Conservation (phyloP, 2,888 invertebrate genomes). For the Rutpela maculata region DNA sequence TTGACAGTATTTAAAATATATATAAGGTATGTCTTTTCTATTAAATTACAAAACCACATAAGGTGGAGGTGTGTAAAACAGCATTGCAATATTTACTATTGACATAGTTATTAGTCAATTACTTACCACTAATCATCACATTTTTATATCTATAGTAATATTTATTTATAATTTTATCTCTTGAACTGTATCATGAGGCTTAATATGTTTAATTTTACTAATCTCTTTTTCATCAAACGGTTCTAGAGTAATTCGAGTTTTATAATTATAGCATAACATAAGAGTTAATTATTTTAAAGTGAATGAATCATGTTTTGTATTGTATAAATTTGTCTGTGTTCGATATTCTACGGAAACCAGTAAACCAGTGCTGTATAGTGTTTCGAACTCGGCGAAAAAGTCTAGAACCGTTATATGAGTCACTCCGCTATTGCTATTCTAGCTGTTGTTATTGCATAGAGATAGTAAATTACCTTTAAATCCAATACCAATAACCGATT, state of each 20-base stretch:
- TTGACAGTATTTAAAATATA: too few relatives aligned
- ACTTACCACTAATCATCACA: neutral
- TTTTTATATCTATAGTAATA: neutral
- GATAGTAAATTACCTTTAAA: neutral
- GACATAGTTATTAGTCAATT: neutral
- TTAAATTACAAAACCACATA: too few relatives aligned
- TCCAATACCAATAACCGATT: neutral
- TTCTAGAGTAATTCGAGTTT: neutral
- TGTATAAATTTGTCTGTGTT: constrained; percentile 18
- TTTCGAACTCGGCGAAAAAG: constrained; percentile 29
- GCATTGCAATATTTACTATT: neutral
- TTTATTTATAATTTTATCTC: constrained; percentile 2
- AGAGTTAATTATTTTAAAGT: constrained; percentile 11
- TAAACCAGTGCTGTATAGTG: constrained; percentile 9
- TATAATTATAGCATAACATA: neutral
- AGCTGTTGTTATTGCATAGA: constrained; percentile 20
- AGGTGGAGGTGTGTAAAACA: too few relatives aligned
- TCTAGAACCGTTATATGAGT: constrained; percentile 36
- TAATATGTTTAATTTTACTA: neutral
- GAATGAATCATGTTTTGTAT: constrained; percentile 14
- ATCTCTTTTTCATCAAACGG: neutral
- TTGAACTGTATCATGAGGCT: neutral
- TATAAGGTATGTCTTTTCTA: too few relatives aligned
- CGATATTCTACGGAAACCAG: constrained; percentile 9
- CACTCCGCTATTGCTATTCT: neutral